Conservation (phyloP, 2,888 invertebrate species). For the Drosophila koepferae region DNA sequence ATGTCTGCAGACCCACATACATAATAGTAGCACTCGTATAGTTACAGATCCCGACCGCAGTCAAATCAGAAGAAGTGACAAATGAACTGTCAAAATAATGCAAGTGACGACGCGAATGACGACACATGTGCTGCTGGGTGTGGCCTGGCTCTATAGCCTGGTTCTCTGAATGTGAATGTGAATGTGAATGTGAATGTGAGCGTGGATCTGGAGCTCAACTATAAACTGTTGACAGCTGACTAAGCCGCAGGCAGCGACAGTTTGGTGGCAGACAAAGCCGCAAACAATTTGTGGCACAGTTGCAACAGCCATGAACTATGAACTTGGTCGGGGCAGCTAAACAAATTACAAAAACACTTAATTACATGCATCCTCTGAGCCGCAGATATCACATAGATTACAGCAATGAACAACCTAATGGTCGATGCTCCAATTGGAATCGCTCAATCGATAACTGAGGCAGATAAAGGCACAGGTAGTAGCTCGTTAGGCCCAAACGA, state of each 20-base stretch:
- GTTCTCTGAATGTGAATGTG: slow-evolving; percentile 1
- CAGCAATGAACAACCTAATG: slow-evolving; percentile 35
- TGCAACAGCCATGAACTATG: slow-evolving; percentile 44
- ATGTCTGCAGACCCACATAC: slow-evolving; percentile 37
- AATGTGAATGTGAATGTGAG: background rate
- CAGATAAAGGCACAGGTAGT: slow-evolving; percentile 47
- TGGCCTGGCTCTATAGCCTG: slow-evolving; percentile 32
- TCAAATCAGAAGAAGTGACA: slow-evolving; percentile 74
- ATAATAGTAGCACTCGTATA: background rate
- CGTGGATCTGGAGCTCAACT: slow-evolving; percentile 28
- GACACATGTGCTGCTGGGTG: slow-evolving; percentile 68
- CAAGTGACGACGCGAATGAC: slow-evolving; percentile 68
- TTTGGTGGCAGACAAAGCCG: slow-evolving; percentile 51
- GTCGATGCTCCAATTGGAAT: slow-evolving; percentile 59
- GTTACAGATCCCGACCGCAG: slow-evolving; percentile 41
- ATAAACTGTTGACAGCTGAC: slow-evolving; percentile 70
- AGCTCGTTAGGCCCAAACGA: slow-evolving; percentile 65
- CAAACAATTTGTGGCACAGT: slow-evolving; percentile 56
- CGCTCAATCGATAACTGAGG: slow-evolving; percentile 69
- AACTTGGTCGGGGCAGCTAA: slow-evolving; percentile 33
- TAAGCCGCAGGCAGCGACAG: slow-evolving; percentile 68
- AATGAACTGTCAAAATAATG: slow-evolving; percentile 78
- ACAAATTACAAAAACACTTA: slow-evolving; percentile 68
- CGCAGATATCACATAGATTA: slow-evolving; percentile 29
- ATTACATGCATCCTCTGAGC: slow-evolving; percentile 68